phyloP scores from a whole-genome alignment of 2,888 invertebrate genomes.

The Oasisia sp. region DNA sequence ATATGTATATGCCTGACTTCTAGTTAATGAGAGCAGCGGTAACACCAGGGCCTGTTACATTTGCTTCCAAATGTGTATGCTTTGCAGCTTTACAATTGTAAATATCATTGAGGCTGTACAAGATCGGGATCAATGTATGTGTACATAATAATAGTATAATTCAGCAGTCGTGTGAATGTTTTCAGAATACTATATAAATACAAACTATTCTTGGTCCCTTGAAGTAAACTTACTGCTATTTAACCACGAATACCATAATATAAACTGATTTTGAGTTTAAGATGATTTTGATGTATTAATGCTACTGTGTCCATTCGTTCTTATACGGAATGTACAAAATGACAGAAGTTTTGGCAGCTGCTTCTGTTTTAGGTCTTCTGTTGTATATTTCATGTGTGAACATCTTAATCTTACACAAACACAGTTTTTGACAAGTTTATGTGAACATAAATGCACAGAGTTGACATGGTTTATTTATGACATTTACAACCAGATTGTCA shows the following conservation, averaged over 20 bases:
- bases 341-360: not conserved
- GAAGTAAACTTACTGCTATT: not conserved
- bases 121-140: not conserved
- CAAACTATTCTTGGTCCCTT: not conserved
- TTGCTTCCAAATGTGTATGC: not conserved
- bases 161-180: not conserved
- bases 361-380: not conserved
- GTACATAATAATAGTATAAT: not conserved
- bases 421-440: not conserved
- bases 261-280: not conserved
- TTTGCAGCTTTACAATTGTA: slow-evolving; percentile 17
- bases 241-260: not conserved
- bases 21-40: not conserved
- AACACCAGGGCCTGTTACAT: not conserved
- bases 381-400: slow-evolving; percentile 2
- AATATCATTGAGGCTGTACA: not conserved
- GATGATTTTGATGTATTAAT: not conserved
- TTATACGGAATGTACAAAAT: not conserved
- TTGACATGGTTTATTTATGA: not conserved
- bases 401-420: not conserved
- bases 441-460: not conserved
- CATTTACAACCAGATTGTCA: not conserved
- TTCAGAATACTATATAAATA: not conserved
- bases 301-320: not conserved
- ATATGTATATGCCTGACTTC: not conserved